phyloP scores from a whole-genome alignment of 2,113 vertebrate species.

The Arizona elegans region DNA sequence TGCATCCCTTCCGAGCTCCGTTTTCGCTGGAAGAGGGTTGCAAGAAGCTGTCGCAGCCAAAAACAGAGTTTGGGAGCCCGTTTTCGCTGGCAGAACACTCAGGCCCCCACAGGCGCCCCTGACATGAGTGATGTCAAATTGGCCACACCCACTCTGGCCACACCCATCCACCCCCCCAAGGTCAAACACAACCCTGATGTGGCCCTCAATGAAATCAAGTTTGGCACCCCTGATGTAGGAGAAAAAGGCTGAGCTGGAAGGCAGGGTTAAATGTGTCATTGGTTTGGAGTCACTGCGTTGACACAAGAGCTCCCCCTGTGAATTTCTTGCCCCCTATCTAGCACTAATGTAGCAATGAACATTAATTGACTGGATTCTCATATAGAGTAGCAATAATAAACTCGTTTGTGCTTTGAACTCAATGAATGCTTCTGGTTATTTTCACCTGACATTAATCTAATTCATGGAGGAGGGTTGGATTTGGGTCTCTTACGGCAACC shows the following conservation, averaged over 20 bases:
- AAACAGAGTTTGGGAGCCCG: too few species aligned
- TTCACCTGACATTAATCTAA: not conserved
- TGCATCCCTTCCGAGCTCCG: too few species aligned
- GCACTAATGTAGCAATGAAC: not conserved
- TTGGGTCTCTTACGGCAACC: not conserved
- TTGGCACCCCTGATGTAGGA: not conserved
- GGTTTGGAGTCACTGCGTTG: not conserved
- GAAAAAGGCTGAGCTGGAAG: not conserved
- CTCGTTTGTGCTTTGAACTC: not conserved
- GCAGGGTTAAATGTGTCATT: not conserved
- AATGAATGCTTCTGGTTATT: not conserved
- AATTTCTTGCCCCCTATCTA: not conserved
- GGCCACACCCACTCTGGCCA: too few species aligned
- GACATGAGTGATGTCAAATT: too few species aligned
- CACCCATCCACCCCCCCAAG: too few species aligned
- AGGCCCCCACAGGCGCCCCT: too few species aligned
- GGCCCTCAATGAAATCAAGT: too few species aligned
- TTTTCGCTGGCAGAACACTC: too few species aligned
- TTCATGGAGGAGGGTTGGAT: not conserved
- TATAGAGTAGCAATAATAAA: not conserved
- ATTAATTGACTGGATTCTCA: not conserved
- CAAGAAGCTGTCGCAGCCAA: too few species aligned
- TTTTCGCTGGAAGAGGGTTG: too few species aligned
- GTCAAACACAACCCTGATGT: too few species aligned
- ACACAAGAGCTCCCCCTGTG: not conserved